Conservation (phyloP, 2,888 invertebrate species). For the Andricus quercusramuli region DNA sequence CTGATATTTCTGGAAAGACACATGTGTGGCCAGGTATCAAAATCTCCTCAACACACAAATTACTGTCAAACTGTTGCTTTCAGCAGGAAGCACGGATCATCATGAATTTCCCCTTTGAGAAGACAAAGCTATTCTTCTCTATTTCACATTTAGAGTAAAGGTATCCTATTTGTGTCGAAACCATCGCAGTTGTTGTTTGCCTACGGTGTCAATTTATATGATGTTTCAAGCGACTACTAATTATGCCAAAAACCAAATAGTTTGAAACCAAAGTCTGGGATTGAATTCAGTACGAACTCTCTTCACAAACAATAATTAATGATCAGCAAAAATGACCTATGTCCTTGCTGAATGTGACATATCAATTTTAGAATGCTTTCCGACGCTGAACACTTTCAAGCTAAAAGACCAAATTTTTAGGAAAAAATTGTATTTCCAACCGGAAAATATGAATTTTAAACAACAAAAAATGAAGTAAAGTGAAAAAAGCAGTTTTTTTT, state of each 20-base stretch:
- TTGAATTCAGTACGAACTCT: slow-evolving; percentile 2
- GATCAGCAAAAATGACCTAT: too few species aligned
- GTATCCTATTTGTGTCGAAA: neutral
- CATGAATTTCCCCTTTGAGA: neutral
- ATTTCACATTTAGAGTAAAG: neutral
- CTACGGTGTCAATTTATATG: neutral
- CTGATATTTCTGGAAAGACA: neutral
- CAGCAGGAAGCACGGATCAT: neutral
- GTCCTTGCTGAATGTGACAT: too few species aligned
- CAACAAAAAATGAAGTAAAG: too few species aligned
- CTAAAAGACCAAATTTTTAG: too few species aligned
- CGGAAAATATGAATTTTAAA: too few species aligned
- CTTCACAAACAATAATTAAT: neutral
- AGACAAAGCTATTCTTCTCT: neutral
- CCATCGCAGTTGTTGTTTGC: neutral
- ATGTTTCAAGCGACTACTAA: slow-evolving; percentile 5
- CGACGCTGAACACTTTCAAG: too few species aligned
- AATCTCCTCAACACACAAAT: neutral
- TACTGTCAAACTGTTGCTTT: neutral
- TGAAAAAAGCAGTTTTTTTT: too few species aligned
- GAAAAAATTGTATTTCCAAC: too few species aligned
- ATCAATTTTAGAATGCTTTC: too few species aligned
- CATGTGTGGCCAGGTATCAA: neutral
- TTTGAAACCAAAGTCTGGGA: neutral
- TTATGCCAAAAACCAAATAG: slow-evolving; percentile 3